Conservation (phyloP, 2,797 vertebrate species). For the Taenioides sp. region DNA sequence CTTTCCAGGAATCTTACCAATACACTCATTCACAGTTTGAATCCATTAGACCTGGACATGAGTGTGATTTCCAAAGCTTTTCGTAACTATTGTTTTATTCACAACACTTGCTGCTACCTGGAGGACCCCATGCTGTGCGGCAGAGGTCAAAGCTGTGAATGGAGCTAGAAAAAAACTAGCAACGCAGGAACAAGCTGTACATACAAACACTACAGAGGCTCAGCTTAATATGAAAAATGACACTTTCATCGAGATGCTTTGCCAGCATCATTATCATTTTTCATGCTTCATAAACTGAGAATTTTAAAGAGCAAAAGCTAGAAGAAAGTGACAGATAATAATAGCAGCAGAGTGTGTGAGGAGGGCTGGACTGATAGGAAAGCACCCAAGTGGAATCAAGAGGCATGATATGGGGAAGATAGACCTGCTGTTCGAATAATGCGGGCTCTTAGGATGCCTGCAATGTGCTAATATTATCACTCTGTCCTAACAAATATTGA, state of each 20-base stretch:
- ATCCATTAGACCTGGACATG: neutral
- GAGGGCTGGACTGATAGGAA: conserved; percentile 25
- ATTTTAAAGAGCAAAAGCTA: conserved; percentile 40
- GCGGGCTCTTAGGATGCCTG: conserved; percentile 15
- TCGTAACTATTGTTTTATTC: neutral
- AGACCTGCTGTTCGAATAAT: conserved; percentile 26
- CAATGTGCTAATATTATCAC: neutral
- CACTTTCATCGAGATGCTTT: conserved; percentile 41
- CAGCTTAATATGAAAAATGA: conserved; percentile 30
- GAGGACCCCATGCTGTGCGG: neutral
- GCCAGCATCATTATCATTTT: conserved; percentile 39
- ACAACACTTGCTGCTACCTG: neutral
- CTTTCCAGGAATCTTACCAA: conserved; percentile 18
- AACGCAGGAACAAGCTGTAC: conserved; percentile 8
- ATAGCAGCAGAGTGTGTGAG: conserved; percentile 29
- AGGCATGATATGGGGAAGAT: conserved; percentile 39
- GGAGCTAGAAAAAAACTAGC: conserved; percentile 7
- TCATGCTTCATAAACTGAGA: conserved; percentile 40
- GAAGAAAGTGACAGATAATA: conserved; percentile 20
- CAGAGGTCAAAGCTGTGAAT: conserved; percentile 9
- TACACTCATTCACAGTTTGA: conserved; percentile 7
- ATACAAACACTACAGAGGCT: neutral
- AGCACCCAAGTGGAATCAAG: conserved; percentile 45
- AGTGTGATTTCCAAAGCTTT: conserved; percentile 12
- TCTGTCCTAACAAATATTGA: neutral